Conservation (phyloP, 2,888 invertebrate species). For the Julus scandinavius region DNA sequence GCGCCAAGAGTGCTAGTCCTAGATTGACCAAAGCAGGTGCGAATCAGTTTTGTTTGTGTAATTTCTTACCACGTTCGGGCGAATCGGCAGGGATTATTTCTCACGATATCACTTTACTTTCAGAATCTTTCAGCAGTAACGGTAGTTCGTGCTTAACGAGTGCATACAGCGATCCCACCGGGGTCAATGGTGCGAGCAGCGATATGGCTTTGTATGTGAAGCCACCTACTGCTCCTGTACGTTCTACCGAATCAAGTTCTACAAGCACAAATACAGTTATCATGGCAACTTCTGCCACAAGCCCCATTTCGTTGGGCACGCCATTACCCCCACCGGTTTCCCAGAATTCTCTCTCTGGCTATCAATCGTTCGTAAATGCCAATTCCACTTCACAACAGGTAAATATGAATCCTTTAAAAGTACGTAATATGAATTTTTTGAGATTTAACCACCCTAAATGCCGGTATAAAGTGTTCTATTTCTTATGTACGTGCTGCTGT, state of each 20-base stretch:
- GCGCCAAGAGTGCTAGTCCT: constrained; percentile 75
- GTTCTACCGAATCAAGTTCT: neutral
- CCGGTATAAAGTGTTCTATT: neutral
- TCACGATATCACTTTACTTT: neutral
- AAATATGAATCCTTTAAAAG: neutral
- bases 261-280: constrained; percentile 36
- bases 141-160: neutral
- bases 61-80: neutral
- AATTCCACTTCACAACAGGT: constrained; percentile 43
- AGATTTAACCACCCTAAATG: neutral
- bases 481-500: neutral
- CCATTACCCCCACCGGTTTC: constrained; percentile 41
- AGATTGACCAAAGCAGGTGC: constrained; percentile 80
- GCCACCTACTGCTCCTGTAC: neutral
- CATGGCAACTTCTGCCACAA: constrained; percentile 53
- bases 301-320: constrained; percentile 51
- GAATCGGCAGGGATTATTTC: neutral
- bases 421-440: neutral
- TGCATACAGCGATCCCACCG: neutral
- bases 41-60: neutral
- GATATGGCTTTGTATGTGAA: neutral
- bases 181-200: neutral
- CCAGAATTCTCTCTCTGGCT: constrained; percentile 28
- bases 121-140: constrained; percentile 48
- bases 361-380: neutral